These are phyloP conservation scores for Plecturocebus donacophilus DNA, from an alignment of 2,113 vertebrate species.

Conservation along the genomic window DNA sequence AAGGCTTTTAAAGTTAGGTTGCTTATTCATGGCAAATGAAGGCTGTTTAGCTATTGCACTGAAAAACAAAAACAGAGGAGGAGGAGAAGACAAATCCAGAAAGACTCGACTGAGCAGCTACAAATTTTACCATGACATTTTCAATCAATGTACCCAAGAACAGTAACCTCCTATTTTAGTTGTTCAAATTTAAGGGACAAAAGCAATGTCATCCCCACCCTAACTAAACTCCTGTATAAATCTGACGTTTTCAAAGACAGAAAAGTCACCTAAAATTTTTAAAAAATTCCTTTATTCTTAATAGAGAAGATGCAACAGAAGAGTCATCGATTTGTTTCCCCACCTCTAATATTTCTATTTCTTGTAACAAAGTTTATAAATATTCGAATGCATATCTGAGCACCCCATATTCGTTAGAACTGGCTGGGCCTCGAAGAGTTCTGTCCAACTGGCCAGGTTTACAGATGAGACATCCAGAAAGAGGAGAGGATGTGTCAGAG, in stretches of 20 bases:
- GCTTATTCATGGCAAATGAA: conserved; percentile 34
- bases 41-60: not conserved
- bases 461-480: not conserved
- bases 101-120: not conserved
- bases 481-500: not conserved
- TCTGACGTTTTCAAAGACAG: not conserved
- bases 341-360: not conserved
- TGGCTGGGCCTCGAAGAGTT: not conserved
- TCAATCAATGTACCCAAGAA: not conserved
- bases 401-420: not conserved
- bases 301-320: not conserved
- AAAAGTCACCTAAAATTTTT: not conserved
- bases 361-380: not conserved
- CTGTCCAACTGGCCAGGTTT: not conserved
- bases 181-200: not conserved
- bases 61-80: not conserved
- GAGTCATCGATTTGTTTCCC: not conserved
- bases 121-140: not conserved
- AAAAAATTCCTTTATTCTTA: not conserved
- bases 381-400: not conserved
- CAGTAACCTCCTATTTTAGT: not conserved
- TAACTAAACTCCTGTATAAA: not conserved
- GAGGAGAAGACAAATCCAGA: not conserved
- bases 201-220: not conserved
- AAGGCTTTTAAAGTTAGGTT: conserved; percentile 41